These are phyloP conservation scores for Cirrhinus mrigala DNA, from an alignment of 2,797 vertebrate species.

Conservation along the genomic window DNA sequence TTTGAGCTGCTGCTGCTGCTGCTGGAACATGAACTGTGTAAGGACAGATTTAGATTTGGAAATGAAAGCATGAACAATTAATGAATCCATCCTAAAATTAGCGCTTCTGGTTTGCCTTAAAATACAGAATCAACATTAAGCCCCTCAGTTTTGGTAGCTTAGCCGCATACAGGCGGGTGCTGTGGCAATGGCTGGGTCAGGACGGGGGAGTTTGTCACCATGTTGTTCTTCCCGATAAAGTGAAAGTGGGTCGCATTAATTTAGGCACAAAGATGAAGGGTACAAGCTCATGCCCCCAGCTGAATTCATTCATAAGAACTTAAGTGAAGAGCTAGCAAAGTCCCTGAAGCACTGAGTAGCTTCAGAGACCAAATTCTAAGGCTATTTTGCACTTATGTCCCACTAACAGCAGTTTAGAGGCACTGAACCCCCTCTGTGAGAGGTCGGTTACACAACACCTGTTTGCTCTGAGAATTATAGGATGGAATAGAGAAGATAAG, in stretches of 20 bases:
- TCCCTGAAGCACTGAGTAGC: constrained; percentile 25
- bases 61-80: constrained; percentile 25
- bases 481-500: neutral
- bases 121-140: constrained; percentile 25
- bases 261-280: constrained; percentile 45
- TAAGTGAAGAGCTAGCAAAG: constrained; percentile 28
- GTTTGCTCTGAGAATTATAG: neutral
- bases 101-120: neutral
- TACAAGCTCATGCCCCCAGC: constrained; percentile 36
- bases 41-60: constrained; percentile 5
- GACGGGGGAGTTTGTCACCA: constrained; percentile 20
- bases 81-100: constrained; percentile 11
- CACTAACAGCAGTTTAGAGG: constrained; percentile 42
- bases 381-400: constrained; percentile 25
- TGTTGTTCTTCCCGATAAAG: constrained; percentile 38
- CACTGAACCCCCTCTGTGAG: neutral
- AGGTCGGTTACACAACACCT: constrained; percentile 33
- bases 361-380: constrained; percentile 23
- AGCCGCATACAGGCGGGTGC: neutral
- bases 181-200: constrained; percentile 10
- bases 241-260: constrained; percentile 46
- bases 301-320: constrained; percentile 43
- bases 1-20: neutral
- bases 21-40: neutral
- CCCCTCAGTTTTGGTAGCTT: constrained; percentile 19